Conservation (phyloP, 2,797 vertebrate species). For the Ataeniobius toweri region DNA sequence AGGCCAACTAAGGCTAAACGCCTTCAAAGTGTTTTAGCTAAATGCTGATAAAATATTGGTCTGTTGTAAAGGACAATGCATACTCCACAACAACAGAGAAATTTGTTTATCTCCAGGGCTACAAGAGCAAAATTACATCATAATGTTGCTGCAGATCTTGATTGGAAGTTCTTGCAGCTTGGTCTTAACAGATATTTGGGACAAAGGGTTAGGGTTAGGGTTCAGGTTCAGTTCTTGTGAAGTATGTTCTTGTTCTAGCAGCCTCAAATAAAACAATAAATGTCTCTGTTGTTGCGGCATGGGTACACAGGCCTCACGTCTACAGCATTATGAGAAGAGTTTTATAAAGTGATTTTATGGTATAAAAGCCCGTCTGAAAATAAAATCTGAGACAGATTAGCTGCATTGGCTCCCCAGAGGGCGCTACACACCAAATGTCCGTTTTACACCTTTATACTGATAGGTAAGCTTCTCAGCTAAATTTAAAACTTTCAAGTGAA, state of each 20-base stretch:
- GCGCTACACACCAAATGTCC: not conserved
- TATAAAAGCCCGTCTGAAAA: not conserved
- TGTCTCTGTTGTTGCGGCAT: not conserved
- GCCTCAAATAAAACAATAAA: not conserved
- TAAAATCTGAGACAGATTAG: not conserved
- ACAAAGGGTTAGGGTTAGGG: no score
- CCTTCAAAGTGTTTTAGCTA: not conserved
- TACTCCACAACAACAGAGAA: no score
- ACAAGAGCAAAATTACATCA: no score
- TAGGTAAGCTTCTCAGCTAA: not conserved
- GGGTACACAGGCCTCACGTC: not conserved
- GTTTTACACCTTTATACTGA: not conserved
- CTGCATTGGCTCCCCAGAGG: not conserved
- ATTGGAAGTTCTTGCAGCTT: no score
- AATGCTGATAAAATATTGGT: not conserved
- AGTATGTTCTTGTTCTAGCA: not conserved
- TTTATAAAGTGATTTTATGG: not conserved
- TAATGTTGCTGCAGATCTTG: no score
- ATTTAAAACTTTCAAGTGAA: not conserved
- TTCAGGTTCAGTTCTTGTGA: not conserved
- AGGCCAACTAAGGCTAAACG: not conserved
- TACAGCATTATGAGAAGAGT: not conserved
- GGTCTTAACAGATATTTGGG: no score
- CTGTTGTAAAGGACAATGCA: no score
- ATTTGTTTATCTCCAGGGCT: no score